Conservation (phyloP, 2,113 vertebrate genomes). For the Narcine bancroftii region DNA sequence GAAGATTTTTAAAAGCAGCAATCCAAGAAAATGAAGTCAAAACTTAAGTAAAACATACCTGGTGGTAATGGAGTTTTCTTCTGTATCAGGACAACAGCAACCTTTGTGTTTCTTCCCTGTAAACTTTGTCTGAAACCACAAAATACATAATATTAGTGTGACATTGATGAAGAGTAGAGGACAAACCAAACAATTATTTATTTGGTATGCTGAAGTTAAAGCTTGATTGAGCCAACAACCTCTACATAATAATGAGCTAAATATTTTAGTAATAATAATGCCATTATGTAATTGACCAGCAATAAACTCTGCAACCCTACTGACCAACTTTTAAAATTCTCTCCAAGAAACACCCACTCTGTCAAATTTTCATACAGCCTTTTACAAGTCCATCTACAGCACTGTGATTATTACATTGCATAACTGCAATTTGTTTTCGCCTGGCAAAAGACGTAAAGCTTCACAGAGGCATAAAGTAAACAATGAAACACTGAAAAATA, state of each 20-base stretch:
- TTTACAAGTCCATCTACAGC: background rate
- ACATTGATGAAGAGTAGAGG: slow-evolving; percentile 36
- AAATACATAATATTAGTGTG: background rate
- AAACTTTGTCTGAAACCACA: slow-evolving; percentile 75
- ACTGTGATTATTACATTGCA: background rate
- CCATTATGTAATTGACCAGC: background rate
- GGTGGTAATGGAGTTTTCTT: slow-evolving; percentile 95
- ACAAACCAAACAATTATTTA: background rate
- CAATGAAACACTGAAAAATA: background rate
- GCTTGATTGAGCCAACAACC: background rate
- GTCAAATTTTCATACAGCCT: background rate
- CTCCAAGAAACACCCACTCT: background rate
- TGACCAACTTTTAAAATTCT: background rate
- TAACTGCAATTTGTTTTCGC: background rate
- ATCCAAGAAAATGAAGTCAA: too few relatives aligned
- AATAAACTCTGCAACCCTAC: background rate
- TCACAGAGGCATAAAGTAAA: too few relatives aligned
- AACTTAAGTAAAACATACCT: slow-evolving; percentile 56
- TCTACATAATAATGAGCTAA: background rate
- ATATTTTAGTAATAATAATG: background rate
- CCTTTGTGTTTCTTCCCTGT: slow-evolving; percentile 93
- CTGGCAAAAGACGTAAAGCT: background rate
- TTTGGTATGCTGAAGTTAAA: background rate
- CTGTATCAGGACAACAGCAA: slow-evolving; percentile 94
- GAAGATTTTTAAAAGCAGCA: too few relatives aligned